phyloP scores from a whole-genome alignment of 2,888 invertebrate species.

The Clostera curtula region DNA sequence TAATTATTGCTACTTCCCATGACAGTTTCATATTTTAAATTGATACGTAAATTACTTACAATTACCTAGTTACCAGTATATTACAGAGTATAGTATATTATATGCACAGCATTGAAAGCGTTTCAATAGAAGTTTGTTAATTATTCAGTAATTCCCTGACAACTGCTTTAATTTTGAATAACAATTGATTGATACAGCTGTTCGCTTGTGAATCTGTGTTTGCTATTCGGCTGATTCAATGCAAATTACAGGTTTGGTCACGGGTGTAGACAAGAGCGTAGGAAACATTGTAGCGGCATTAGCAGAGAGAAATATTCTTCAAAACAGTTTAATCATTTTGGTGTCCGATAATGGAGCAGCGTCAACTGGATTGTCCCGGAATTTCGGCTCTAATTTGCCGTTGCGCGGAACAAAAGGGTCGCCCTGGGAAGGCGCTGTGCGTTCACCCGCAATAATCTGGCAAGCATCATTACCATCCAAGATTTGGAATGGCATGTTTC shows the following conservation, averaged over 20 bases:
- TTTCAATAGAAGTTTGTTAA: no score
- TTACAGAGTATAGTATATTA: no score
- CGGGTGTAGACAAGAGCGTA: conserved; percentile 84
- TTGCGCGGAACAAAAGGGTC: conserved; percentile 84
- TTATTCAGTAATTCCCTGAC: no score
- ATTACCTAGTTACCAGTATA: no score
- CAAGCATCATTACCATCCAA: conserved; percentile 63
- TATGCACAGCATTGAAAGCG: no score
- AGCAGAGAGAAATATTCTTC: conserved; percentile 76
- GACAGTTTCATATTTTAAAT: no score
- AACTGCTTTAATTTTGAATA: no score
- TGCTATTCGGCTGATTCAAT: conserved; percentile 1
- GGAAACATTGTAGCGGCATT: conserved; percentile 82
- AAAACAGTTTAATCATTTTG: conserved; percentile 87
- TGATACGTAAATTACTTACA: no score
- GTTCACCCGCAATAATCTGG: conserved; percentile 82
- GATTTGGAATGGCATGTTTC: conserved; percentile 72
- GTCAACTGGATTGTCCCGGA: conserved; percentile 76
- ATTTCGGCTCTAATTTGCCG: conserved; percentile 84
- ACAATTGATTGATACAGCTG: no score
- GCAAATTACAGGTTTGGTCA: conserved; percentile 69
- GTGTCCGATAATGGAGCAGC: conserved; percentile 90
- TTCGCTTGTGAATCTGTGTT: no score
- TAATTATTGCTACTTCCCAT: no score
- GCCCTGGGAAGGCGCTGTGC: conserved; percentile 86